Conservation (phyloP, 2,888 invertebrate species). For the Cantharis rufa region DNA sequence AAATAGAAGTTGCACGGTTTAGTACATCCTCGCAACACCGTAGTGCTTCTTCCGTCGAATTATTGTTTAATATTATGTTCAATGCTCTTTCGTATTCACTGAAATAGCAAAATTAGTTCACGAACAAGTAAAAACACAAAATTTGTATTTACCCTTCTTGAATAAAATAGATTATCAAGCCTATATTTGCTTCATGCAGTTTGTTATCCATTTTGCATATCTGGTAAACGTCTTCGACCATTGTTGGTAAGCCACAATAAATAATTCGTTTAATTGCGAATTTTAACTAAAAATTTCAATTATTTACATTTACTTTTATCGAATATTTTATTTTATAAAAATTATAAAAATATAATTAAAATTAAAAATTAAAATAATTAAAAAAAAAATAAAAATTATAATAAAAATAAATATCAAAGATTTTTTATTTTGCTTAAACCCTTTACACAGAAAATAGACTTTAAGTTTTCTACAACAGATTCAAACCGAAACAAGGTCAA, state of each 20-base stretch:
- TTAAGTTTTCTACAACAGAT: too few species aligned
- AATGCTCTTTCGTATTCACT: slow-evolving; percentile 47
- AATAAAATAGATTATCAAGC: slow-evolving; percentile 47
- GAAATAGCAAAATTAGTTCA: slow-evolving; percentile 16
- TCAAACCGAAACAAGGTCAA: too few species aligned
- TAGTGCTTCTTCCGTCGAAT: slow-evolving; percentile 39
- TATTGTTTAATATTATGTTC: slow-evolving; percentile 41
- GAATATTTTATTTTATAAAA: too few species aligned
- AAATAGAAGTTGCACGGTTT: not conserved
- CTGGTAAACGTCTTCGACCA: slow-evolving; percentile 51
- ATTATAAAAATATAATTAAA: too few species aligned
- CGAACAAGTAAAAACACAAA: not conserved
- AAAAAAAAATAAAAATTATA: too few species aligned
- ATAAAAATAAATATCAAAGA: too few species aligned
- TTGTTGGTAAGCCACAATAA: slow-evolving; percentile 48
- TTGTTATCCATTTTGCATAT: slow-evolving; percentile 38
- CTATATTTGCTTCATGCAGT: slow-evolving; percentile 43
- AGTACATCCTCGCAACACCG: slow-evolving; percentile 19
- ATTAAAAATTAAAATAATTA: too few species aligned
- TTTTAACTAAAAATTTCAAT: slow-evolving; percentile 36
- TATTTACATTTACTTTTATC: too few species aligned
- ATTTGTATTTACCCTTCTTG: slow-evolving; percentile 44
- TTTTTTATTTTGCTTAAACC: too few species aligned
- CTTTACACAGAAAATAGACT: too few species aligned
- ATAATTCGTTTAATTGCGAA: slow-evolving; percentile 46